Evolutionary conservation across 2,888 invertebrate species (phyloP), one percentile per base, ranked within the genome.

Genomic region (Griposia aprilina): DNA sequence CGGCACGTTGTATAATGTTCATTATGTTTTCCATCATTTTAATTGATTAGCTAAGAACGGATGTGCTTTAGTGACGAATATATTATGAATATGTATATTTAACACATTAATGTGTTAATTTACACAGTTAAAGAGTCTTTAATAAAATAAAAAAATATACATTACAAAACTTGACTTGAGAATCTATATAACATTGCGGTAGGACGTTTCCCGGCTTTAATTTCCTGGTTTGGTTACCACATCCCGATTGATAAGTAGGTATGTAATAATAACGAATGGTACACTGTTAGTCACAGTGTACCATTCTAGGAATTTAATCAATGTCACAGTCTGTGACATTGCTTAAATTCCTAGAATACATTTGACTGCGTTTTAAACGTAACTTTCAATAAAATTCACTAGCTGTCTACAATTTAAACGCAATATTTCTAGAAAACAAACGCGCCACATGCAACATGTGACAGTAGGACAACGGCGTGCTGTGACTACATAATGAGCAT

Each of bases 401-500:
- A 30, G n/a, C 26, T 26, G 17, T 36, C n/a, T 45, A n/a, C 11
- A 36, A n/a, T 52, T 36, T n/a, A 17, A 52, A 55, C 66, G 50
- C 36, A 77, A 73, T 65, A 68, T 62, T 83, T 81, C 78, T 82
- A 81, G 71, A 83, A 87, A 83, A 79, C 62, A 79, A 79, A 60
- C 63, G 65, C 80, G 60, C 50, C 66, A 77, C 66, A 77, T 78
- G 74, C n/a, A 52, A 75, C 70, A 76, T 76, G 81, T 68, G 71
- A 82, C 76, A 78, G 74, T 79, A 69, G 77, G 62, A 83, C 79
- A 83, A 73, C 72, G 62, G 20, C 76, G 76, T 87, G 88, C 75
- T 81, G 80, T 88, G 91, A 90, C 89, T 91, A 78, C 86, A 78
- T 85, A 91, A 89, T 87, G 88, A 89, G 83, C 74, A 87, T 86